Evolutionary conservation across 2,888 invertebrate genomes (phyloP).

Genomic region (Drosophila vallismaia): DNA sequence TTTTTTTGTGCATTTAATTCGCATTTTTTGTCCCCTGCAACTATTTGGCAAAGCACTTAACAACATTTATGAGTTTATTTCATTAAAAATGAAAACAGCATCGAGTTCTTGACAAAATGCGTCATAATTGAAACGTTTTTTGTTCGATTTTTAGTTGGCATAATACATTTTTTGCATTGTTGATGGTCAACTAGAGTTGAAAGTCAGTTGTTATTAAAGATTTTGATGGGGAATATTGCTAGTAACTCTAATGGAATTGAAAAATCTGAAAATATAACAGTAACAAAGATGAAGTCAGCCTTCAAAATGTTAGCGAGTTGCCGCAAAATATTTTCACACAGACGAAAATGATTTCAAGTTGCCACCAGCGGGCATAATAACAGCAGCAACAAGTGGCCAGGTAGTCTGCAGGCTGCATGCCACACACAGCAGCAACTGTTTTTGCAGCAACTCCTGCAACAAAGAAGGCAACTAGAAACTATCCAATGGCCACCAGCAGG

Average conservation of each 20-base stretch:
- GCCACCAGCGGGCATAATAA: slow-evolving; percentile 53
- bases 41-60: slow-evolving; percentile 45
- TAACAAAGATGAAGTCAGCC: not conserved
- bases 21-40: slow-evolving; percentile 41
- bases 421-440: slow-evolving; percentile 65
- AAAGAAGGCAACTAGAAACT: slow-evolving; percentile 49
- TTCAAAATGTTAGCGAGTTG: slow-evolving; percentile 19
- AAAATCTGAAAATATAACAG: too few relatives aligned
- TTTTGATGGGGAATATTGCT: slow-evolving; percentile 26
- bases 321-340: slow-evolving; percentile 80
- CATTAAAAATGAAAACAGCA: slow-evolving; percentile 51
- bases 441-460: slow-evolving; percentile 44
- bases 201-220: slow-evolving; percentile 41
- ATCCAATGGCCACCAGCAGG: slow-evolving; percentile 48
- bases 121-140: slow-evolving; percentile 37
- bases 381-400: slow-evolving; percentile 51
- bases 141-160: slow-evolving; percentile 3
- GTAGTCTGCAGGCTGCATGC: slow-evolving; percentile 60
- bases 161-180: slow-evolving; percentile 6
- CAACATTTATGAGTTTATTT: slow-evolving; percentile 62
- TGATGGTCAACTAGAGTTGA: slow-evolving; percentile 28
- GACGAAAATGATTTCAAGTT: slow-evolving; percentile 77
- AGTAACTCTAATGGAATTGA: too few relatives aligned
- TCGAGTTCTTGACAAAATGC: slow-evolving; percentile 62
- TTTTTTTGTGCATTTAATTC: slow-evolving; percentile 70